Evolutionary conservation across 1,140 invertebrate species (phyloP), one percentile per base, ranked within the genome.

Genomic region (Drosophila carrolli): DNA sequence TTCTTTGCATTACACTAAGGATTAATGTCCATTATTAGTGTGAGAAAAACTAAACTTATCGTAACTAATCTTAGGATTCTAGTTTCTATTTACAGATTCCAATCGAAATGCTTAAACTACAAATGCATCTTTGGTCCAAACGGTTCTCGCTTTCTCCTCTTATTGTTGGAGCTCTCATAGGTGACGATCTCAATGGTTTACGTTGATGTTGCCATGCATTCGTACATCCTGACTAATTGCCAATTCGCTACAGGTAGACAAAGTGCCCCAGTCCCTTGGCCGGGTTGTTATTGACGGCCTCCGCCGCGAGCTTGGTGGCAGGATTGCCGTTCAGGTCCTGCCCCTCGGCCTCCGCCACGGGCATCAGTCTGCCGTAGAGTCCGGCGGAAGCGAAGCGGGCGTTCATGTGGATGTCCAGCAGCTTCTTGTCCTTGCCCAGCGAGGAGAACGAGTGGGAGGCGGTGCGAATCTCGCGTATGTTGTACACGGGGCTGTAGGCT

Each of bases 381-480:
- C 85, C 60, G 0, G 61, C 55, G n/a, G 83, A 50, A 0, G 75
- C 75, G 43, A 88, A 91, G 3, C 77, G 76, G 0, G 84, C 77
- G 38, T 92, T 90, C 70, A 91, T 81, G 53, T 91, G 83, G 0
- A 92, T 89, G 51, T 92, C 91, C 32, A 92, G 53, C 46, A 92
- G 61, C 68, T 92, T 92, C 56, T 92, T 92, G 70, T 92, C 92
- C 60, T 84, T 92, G 29, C 92, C 92, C 47, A 92, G 75, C 27
- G 90, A 78, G 40, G 91, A 92, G 73, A 92, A 92, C 23, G 90
- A 92, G 67, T 92, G 90, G 9, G 81, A 65, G 1, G 78, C 74
- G 0, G 92, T 91, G 46, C 92, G 83, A 8, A 92, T 92, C 44
- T 92, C 92, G 0, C 92, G 91, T 16, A 92, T 92, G 58, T 92